Conservation (phyloP, 2,113 vertebrate genomes). For the Nothoprocta perdicaria region DNA sequence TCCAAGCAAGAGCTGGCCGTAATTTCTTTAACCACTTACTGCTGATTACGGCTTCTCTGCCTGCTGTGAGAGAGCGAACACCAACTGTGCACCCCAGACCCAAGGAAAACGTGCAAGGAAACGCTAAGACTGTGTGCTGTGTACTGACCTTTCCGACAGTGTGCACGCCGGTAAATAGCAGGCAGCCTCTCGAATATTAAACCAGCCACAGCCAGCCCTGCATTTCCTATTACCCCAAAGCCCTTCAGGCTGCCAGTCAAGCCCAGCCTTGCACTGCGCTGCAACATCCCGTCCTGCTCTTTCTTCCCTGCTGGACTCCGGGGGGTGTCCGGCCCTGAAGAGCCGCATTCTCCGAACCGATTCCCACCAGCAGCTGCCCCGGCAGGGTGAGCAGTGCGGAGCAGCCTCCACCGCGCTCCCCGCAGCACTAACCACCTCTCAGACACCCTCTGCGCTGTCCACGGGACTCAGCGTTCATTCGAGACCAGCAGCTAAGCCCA, state of each 20-base stretch:
- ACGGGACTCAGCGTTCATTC: background rate
- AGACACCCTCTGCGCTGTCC: background rate
- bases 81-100: background rate
- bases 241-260: background rate
- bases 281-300: background rate
- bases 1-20: background rate
- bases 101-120: constrained; percentile 1
- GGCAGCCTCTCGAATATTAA: constrained; percentile 4
- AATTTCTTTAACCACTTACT: background rate
- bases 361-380: background rate
- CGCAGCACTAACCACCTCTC: background rate
- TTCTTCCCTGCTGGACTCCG: rapidly evolving
- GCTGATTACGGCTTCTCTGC: constrained; percentile 21
- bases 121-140: background rate
- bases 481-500: background rate
- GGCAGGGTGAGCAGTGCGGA: background rate
- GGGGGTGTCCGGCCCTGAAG: background rate
- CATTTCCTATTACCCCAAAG: constrained; percentile 32
- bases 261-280: background rate
- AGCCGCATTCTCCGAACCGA: background rate
- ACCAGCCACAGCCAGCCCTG: constrained; percentile 1
- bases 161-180: constrained; percentile 21
- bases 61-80: background rate
- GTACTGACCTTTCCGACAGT: constrained; percentile 59
- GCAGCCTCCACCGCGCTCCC: background rate